These are phyloP conservation scores for Cistogaster globosa DNA, from an alignment of 2,888 invertebrate genomes.

Conservation along the genomic window DNA sequence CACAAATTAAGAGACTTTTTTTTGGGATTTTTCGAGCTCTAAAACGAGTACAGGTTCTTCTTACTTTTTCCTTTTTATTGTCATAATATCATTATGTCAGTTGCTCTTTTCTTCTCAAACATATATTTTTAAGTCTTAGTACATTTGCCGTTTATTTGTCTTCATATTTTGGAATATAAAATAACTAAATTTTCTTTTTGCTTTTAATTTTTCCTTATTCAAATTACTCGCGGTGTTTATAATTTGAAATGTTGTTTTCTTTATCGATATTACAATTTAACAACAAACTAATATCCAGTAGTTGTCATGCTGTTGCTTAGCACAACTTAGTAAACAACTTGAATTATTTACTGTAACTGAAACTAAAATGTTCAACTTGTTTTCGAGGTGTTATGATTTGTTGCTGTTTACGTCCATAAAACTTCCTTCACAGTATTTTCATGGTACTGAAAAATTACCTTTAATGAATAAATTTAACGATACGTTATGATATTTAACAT, in stretches of 20 bases:
- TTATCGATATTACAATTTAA: constrained; percentile 35
- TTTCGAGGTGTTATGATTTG: constrained; percentile 44
- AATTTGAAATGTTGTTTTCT: not conserved
- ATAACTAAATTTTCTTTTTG: too few species aligned
- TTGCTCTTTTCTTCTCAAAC: too few species aligned
- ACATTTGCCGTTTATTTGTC: too few species aligned
- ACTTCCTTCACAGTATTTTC: not conserved
- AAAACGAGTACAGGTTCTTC: too few species aligned
- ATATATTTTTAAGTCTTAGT: too few species aligned
- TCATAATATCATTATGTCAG: too few species aligned
- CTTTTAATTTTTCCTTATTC: not conserved
- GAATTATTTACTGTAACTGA: constrained; percentile 25
- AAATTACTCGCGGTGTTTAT: not conserved
- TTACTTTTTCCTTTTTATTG: too few species aligned
- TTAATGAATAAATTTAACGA: constrained; percentile 29
- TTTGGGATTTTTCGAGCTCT: too few species aligned
- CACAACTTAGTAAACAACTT: constrained; percentile 63
- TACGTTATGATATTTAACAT: constrained; percentile 28
- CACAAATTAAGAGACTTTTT: too few species aligned
- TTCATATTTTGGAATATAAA: too few species aligned
- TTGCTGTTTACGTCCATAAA: constrained; percentile 24
- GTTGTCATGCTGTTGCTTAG: constrained; percentile 66
- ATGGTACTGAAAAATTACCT: not conserved
- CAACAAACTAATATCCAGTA: constrained; percentile 8
- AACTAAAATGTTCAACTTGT: constrained; percentile 38